Evolutionary conservation across 2,797 vertebrate genomes (phyloP).

Genomic region (Microctenopoma lineatum): DNA sequence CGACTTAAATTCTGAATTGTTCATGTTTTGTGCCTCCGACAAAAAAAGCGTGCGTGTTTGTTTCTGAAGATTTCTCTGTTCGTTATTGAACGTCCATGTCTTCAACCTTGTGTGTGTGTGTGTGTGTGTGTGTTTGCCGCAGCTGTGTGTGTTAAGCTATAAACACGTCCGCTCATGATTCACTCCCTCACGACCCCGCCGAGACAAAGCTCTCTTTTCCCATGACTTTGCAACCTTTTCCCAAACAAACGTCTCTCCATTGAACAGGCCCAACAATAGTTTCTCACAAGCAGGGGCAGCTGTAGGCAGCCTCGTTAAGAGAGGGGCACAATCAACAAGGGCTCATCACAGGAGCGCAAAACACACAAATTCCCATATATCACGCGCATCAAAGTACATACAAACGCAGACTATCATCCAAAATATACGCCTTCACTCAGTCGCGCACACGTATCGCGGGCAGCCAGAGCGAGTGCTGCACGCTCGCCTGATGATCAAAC

Average conservation of each 20-base stretch:
- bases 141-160: constrained; percentile 85
- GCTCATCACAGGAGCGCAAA: constrained; percentile 51
- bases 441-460: constrained; percentile 1
- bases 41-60: constrained; percentile 46
- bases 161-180: constrained; percentile 84
- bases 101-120: constrained; percentile 34
- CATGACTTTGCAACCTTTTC: constrained; percentile 92
- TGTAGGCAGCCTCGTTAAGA: constrained; percentile 75
- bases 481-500: constrained; percentile 72
- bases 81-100: constrained; percentile 50
- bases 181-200: constrained; percentile 78
- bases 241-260: constrained; percentile 86
- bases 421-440: constrained; percentile 8
- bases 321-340: constrained; percentile 70
- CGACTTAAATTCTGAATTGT: constrained; percentile 66
- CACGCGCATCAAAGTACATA: constrained; percentile 21
- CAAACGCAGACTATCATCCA: not conserved
- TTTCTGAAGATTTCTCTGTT: constrained; percentile 66
- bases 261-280: constrained; percentile 84
- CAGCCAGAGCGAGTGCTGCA: constrained; percentile 19
- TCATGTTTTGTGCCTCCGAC: constrained; percentile 49
- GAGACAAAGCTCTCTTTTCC: constrained; percentile 87
- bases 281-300: constrained; percentile 87
- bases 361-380: constrained; percentile 16
- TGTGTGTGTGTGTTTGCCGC: constrained; percentile 49